Percentiles rank a stretch among this genome's conserved stretches.
Evolutionary conservation across 2,888 invertebrate genomes (phyloP).

Genomic region (Mantis religiosa): DNA sequence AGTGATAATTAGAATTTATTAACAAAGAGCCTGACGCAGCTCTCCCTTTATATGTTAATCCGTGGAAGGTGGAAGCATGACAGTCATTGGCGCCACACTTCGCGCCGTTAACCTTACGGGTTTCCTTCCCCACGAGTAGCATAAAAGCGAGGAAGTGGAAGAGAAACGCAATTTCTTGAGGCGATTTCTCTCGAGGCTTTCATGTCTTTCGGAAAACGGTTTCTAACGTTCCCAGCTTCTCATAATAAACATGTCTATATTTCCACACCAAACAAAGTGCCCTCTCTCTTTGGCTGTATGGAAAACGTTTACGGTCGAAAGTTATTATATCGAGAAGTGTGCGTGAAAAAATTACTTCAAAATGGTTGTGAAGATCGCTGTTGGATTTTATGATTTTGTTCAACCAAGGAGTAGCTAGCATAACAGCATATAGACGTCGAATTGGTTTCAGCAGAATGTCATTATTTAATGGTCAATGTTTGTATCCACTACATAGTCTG

Average conservation of each 20-base stretch:
- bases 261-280: background rate
- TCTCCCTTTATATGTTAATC: background rate
- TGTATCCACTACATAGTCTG: too few relatives aligned
- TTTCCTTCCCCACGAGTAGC: background rate
- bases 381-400: background rate
- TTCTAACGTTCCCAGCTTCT: background rate
- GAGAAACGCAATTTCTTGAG: conserved; percentile 10
- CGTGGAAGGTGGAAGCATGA: background rate
- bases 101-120: background rate
- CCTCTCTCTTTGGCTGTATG: background rate
- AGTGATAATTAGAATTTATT: background rate
- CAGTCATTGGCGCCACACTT: background rate
- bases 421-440: too few relatives aligned
- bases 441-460: too few relatives aligned
- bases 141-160: background rate
- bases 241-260: background rate
- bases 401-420: background rate
- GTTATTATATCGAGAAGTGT: background rate
- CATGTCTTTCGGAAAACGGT: background rate
- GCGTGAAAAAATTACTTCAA: background rate
- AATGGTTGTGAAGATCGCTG: background rate
- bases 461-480: too few relatives aligned
- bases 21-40: background rate
- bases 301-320: background rate
- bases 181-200: conserved; percentile 7